Base-by-base conservation (phyloP, 2,888 invertebrate species). In the Oscheius onirici region DNA sequence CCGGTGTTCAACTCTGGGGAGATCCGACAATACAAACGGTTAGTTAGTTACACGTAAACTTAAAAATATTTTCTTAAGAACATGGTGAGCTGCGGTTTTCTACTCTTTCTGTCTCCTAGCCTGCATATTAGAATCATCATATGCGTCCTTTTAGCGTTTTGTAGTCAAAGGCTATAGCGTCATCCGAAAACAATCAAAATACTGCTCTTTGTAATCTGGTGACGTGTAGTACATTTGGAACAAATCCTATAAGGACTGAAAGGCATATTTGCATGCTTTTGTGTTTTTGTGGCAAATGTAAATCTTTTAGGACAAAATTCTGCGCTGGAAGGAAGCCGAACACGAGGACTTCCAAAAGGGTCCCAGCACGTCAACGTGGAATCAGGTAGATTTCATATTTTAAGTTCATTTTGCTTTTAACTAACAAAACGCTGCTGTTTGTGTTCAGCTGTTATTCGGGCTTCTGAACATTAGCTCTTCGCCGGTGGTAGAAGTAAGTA, bases 251-350 rank as follows among this genome's bases (percentile, higher is more conserved):
- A 10, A 17, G 3, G n/a, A 13, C 15, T 46, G 46, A 15, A 46
- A 46, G 20, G 46, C 15, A 46, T 13, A 54, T 43, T 51, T 63
- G 8, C 26, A 49, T 20, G 49, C 20, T 20, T 49, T 49, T 6
- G 11, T 20, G 49, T 49, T 20, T 8, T 49, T 34, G 34, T 34
- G 34, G 34, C 34, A 3, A 34, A 34, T 34, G 34, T 8, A 6
- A 34, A 2, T 2, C 28, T 55, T 24, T 20, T 43, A 68, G 68
- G 58, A 55, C 22, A 55, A 74, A 46, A 79, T 79, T 57, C 70
- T 72, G 8, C 70, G 76, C 49, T 79, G 79, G 79, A 79, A 79
- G 44, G 71, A 74, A 11, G 43, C 54, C 1, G 71, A 69, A 22
- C 34, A 61, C 51, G 74, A 74, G 28, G 74, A 71, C n/a, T 61